Evolutionary conservation across 2,113 vertebrate species (phyloP), one percentile per base, ranked within the genome.

Genomic region (Trichechus manatus): DNA sequence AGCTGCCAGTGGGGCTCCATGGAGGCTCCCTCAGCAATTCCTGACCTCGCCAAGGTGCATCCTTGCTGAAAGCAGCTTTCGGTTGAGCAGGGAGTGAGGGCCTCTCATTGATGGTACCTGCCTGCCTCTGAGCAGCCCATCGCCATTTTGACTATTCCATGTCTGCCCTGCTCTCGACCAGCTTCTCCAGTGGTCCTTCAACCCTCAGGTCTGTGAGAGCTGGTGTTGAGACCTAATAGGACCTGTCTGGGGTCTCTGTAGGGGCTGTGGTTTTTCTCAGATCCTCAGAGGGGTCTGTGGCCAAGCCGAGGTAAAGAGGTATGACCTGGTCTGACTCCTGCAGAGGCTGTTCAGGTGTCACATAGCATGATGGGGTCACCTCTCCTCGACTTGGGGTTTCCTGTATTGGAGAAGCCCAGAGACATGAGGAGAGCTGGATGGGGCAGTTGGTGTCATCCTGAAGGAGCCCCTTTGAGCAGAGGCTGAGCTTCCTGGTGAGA

Each of bases 191-290:
- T 68, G 5, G 1, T 27, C 14, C 14, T 29, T 11, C 44, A 42
- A 27, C 2, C 39, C 42, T 8, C 9, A 10, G 13, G 13, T 53
- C 74, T 79, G 14, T 31, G 68, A 75, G 44, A 64, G 27, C 7
- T 36, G 25, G 4, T 2, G 14, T 53, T 47, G 6, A 78, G 29
- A 33, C 29, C 29, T 5, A 33, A 22, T 5, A 0, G 17, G n/a
- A 19, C 9, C 29, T 61, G 10, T 0, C 0, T 5, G 22, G 50
- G 3, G 19, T 47, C 11, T 56, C 11, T 56, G 14, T 0, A 29
- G 6, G 14, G 61, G 4, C 15, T 15, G 3, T 25, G 42, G 39
- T 29, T 39, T 31, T 72, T 47, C 25, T 0, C 23, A 33, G 42
- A 15, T 15, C 42, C 68, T 56, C 15, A 1, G 64, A 23, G 59